These are phyloP conservation scores for Drosophila rufa DNA, from an alignment of 1,140 invertebrate genomes.

Conservation along the genomic window DNA sequence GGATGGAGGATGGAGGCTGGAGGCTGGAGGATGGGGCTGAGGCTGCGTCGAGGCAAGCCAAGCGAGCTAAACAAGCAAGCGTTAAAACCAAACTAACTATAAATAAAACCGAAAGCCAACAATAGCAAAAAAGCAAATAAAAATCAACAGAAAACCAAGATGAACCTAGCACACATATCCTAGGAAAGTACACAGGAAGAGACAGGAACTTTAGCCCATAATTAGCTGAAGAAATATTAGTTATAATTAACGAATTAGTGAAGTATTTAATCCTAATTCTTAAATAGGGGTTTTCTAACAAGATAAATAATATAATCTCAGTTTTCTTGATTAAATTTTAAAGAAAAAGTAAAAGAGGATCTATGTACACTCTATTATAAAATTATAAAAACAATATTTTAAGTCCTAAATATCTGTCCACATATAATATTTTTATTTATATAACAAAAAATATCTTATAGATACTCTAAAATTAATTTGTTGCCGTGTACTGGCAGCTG, in stretches of 20 bases:
- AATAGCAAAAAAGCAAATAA: slow-evolving; percentile 46
- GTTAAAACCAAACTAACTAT: slow-evolving; percentile 79
- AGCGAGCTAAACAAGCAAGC: slow-evolving; percentile 52
- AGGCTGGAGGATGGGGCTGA: neutral
- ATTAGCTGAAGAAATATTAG: too few species aligned
- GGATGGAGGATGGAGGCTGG: neutral
- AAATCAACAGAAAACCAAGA: slow-evolving; percentile 22
- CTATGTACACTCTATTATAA: too few species aligned
- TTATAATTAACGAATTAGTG: too few species aligned
- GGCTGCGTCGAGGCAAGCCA: slow-evolving; percentile 12
- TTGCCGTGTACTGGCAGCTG: slow-evolving; percentile 20
- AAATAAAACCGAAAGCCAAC: slow-evolving; percentile 78
- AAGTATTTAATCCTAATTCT: too few species aligned
- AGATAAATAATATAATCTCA: too few species aligned
- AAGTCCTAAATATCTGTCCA: too few species aligned
- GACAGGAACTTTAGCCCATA: neutral
- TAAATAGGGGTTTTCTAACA: too few species aligned
- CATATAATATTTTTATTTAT: too few species aligned
- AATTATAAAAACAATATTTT: too few species aligned
- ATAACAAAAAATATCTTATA: slow-evolving; percentile 3
- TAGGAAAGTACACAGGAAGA: neutral
- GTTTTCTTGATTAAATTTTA: too few species aligned
- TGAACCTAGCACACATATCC: slow-evolving; percentile 9
- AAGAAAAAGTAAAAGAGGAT: too few species aligned
- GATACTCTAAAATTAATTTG: neutral